Evolutionary conservation across 1,140 invertebrate genomes (phyloP).

Genomic region (Tetranychus cinnabarinus): DNA sequence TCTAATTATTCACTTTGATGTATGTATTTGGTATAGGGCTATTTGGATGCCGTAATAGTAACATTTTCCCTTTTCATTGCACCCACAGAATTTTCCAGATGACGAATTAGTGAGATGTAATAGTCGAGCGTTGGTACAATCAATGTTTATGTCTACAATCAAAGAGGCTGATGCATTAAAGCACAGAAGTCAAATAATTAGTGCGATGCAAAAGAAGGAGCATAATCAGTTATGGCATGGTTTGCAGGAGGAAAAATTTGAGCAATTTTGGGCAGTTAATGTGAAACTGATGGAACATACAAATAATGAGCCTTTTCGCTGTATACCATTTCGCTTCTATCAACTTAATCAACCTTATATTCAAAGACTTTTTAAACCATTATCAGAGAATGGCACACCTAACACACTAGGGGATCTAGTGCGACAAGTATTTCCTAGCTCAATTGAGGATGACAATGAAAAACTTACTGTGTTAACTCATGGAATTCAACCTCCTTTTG

Average conservation of each 20-base stretch:
- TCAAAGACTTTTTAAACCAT: constrained; percentile 45
- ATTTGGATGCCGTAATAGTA: neutral
- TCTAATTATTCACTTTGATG: constrained; percentile 72
- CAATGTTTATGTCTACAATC: constrained; percentile 75
- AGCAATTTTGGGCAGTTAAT: constrained; percentile 96
- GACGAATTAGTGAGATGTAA: constrained; percentile 25
- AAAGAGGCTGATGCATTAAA: constrained; percentile 97
- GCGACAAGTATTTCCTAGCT: constrained; percentile 14
- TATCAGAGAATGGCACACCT: constrained; percentile 17
- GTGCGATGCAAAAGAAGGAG: constrained; percentile 89
- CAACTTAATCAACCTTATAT: constrained; percentile 20
- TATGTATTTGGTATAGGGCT: neutral
- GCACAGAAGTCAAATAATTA: constrained; percentile 68
- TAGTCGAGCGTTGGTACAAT: constrained; percentile 61
- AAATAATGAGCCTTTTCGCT: constrained; percentile 47
- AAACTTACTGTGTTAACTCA: constrained; percentile 46
- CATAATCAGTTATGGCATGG: constrained; percentile 89
- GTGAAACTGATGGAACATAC: constrained; percentile 68
- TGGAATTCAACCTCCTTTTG: constrained; percentile 57
- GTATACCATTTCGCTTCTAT: constrained; percentile 77
- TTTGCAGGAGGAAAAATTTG: constrained; percentile 87
- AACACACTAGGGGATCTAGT: constrained; percentile 19
- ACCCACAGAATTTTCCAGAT: constrained; percentile 26
- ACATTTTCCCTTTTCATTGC: neutral
- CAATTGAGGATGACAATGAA: constrained; percentile 1